Percentiles rank a stretch among this genome's conserved stretches.
Evolutionary conservation across 2,113 vertebrate species (phyloP).

Genomic region (Rhombomys opimus): DNA sequence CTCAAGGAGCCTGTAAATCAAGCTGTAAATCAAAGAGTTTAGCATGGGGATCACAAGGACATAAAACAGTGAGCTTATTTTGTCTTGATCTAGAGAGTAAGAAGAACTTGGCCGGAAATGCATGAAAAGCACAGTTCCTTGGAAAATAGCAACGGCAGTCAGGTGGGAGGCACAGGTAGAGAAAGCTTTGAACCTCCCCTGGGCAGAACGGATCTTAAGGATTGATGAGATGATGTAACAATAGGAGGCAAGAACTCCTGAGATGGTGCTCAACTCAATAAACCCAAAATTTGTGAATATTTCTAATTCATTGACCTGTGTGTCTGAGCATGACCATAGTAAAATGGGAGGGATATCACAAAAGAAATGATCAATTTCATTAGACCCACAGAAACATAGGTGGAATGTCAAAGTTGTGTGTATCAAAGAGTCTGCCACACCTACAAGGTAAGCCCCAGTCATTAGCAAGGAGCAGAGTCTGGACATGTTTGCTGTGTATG

Average conservation of each 20-base stretch:
- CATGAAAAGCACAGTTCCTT: constrained; percentile 67
- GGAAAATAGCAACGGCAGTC: constrained; percentile 55
- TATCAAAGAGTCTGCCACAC: not conserved
- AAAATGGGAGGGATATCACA: constrained; percentile 56
- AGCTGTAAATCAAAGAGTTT: constrained; percentile 70
- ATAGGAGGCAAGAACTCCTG: constrained; percentile 54
- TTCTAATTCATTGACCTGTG: constrained; percentile 52
- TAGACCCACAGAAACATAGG: constrained; percentile 57
- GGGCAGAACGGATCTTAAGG: constrained; percentile 52
- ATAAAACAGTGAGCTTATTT: constrained; percentile 71
- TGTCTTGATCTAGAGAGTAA: constrained; percentile 65
- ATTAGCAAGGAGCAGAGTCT: not conserved
- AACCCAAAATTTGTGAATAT: constrained; percentile 61
- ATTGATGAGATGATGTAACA: constrained; percentile 50
- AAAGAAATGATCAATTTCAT: constrained; percentile 70
- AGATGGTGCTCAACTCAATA: constrained; percentile 58
- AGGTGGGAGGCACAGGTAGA: constrained; percentile 71
- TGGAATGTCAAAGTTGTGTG: not conserved
- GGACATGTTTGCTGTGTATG: constrained; percentile 57
- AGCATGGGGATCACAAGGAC: constrained; percentile 67
- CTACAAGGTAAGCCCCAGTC: constrained; percentile 16
- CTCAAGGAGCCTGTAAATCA: too few relatives aligned
- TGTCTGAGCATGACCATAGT: constrained; percentile 50
- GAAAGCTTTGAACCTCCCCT: constrained; percentile 60
- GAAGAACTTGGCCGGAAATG: constrained; percentile 55